Evolutionary conservation across 2,113 vertebrate genomes (phyloP), one percentile per base, ranked within the genome.

Genomic region (Thermophis baileyi): DNA sequence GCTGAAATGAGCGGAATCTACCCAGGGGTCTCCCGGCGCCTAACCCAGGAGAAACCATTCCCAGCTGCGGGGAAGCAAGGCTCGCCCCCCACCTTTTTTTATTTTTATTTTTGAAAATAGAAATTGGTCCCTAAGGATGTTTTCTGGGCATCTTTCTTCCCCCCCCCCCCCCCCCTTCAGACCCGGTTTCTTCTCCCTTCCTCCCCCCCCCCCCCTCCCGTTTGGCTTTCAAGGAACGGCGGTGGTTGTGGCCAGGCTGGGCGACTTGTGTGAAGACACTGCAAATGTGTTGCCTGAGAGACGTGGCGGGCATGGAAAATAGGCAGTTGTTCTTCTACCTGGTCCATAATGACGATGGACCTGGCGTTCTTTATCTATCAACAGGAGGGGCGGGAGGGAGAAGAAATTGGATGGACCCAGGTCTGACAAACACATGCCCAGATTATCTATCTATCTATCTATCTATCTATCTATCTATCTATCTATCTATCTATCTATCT

Each of bases 1-100:
- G 40, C 51, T 55, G 40, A 96, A 94, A 90, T 89, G 95, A 96
- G 96, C 95, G 96, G 97, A 95, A 97, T 85, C 97, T 97, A 96
- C 96, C 94, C 95, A 97, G 97, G 97, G 96, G 96, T 95, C 94
- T 95, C 96, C 94, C 91, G 95, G 95, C 95, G 94, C 95, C 94
- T 96, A 95, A 94, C 94, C 94, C 90, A 95, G 95, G 95, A 93
- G 94, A 96, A 98, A 35, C 91, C 87, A 98, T 98, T 97, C 97
- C 96, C 96, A 97, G 97, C 97, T 95, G 94, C 94, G 85, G 44
- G 25, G 94, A 69, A 96, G 95, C 44, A 10, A 10, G 1, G 54
- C 40, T 90, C 6, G 24, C 2, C 4, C 10, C 30, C 27, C 30
- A 1, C 7, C 24, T 49, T 16, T 27, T 54, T 54, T 6, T 22